Evolutionary conservation across 2,113 vertebrate species (phyloP).

Genomic region (Pao palembangensis): DNA sequence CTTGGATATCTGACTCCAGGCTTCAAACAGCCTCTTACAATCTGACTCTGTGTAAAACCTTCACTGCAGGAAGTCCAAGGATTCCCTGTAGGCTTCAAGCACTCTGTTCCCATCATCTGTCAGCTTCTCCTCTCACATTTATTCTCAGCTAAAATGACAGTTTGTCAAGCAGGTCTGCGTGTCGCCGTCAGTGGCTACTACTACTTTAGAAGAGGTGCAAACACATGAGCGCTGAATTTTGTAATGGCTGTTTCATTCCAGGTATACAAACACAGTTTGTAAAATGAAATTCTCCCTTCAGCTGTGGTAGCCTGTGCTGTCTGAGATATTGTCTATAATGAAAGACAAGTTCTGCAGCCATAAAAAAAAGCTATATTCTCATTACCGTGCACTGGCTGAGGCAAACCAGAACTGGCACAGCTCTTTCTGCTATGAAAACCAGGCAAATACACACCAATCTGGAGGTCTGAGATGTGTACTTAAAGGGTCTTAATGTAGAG

Average conservation of each 20-base stretch:
- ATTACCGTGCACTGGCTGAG: conserved; percentile 5
- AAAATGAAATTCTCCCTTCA: conserved; percentile 33
- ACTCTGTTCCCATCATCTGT: conserved; percentile 16
- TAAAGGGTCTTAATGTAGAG: no score
- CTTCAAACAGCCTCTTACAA: conserved; percentile 18
- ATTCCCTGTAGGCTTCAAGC: conserved; percentile 5
- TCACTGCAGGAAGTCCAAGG: conserved; percentile 12
- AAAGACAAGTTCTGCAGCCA: conserved; percentile 11
- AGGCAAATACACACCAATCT: background rate
- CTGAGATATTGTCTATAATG: conserved; percentile 16
- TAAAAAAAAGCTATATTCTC: conserved; percentile 4
- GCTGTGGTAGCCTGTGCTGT: conserved; percentile 23
- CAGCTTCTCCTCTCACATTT: conserved; percentile 12
- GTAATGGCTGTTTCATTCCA: conserved; percentile 22
- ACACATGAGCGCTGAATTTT: conserved; percentile 7
- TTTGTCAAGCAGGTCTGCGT: background rate
- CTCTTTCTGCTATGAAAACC: background rate
- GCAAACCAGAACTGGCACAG: background rate
- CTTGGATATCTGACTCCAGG: conserved; percentile 30
- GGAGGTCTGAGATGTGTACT: no score
- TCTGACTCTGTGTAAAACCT: conserved; percentile 17
- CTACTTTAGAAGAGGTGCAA: conserved; percentile 26
- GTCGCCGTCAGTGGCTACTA: conserved; percentile 34
- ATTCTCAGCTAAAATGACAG: conserved; percentile 23
- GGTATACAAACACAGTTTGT: conserved; percentile 47